Evolutionary conservation across 2,113 vertebrate species (phyloP), one percentile per base, ranked within the genome.

Genomic region (Catharus fuscescens): DNA sequence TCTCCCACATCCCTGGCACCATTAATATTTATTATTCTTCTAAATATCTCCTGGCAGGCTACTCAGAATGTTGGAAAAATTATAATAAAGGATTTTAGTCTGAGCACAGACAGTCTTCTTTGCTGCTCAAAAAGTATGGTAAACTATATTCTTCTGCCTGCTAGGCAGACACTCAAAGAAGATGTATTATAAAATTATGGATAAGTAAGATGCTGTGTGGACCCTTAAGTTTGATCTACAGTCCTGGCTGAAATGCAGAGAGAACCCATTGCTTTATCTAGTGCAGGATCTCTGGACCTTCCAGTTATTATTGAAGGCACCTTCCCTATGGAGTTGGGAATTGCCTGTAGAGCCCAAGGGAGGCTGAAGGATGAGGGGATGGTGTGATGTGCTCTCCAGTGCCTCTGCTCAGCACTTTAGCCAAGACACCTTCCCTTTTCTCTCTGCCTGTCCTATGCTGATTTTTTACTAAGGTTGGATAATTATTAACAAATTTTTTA

Each of bases 31-130:
- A 93, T 93, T 94, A 53, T 79, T 80, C 64, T 90, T 92, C 86
- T 89, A 53, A 94, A 84, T 86, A 89, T 93, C 84, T 97, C 78
- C 88, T 88, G 74, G 83, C 88, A 92, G 83, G n/a, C 88, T 87
- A 52, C 67, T 91, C 52, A 80, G 76, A 86, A 78, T 80, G 74
- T 53, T 93, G 87, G 88, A 38, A 88, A 94, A 87, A 92, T 84
- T 54, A 36, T 57, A 86, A 77, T 73, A 87, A 65, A 90, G 45
- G 45, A 77, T 94, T 91, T 79, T 77, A 73, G 54, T 71, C 52
- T 70, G 59, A 91, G 72, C 52, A 84, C 70, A 71, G 42, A 34
- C n/a, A 83, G 64, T 31, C 47, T 65, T 44, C 31, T 87, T 89
- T 64, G 47, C 74, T 56, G 34, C 82, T 80, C 59, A 77, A 26